Evolutionary conservation across 2,888 invertebrate genomes (phyloP), one percentile per base, ranked within the genome.

Genomic region (Nomada ruficornis): DNA sequence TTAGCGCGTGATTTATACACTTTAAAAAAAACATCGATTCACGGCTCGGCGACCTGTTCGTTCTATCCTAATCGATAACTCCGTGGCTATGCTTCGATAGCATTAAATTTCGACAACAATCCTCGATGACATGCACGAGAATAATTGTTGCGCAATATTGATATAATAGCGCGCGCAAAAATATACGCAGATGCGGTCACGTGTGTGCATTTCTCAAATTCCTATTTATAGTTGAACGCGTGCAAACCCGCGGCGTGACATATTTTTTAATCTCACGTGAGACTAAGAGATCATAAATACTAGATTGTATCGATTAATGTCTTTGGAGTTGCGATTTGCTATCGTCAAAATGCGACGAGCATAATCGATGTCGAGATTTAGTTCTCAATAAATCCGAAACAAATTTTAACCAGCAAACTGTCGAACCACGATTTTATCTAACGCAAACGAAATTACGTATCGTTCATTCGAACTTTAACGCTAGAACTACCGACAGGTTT

Each of bases 181-280:
- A 44, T 60, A 80, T 65, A 80, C 65, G 36, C 29, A 47, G 29
- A 44, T 60, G 57, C 23, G 69, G 70, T 79, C 79, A 65, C 78
- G 79, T 54, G 79, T 54, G 78, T 44, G 54, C 44, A 52, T 59
- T 69, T 55, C 44, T 64, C 42, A 13, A 5, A 15, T 26, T 7
- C 50, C 54, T 79, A 79, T 77, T 79, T 77, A 77, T 79, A 79
- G 54, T 52, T 59, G 10, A 18, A 50, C 57, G 13, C 7, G 29
- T 69, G 36, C 54, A 47, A 63, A 63, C 29, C 29, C 29, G 47
- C 50, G 50, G 5, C 59, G 70, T 50, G 70, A 60, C 59, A 60
- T 50, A 63, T 77, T 59, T 77, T 69, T 47, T 2, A 55, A 47
- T 47, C 47, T 63, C 29, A 23, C 15, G 57, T 57, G 44, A 29